phyloP scores from a whole-genome alignment of 2,797 vertebrate genomes.

The Gila robusta region DNA sequence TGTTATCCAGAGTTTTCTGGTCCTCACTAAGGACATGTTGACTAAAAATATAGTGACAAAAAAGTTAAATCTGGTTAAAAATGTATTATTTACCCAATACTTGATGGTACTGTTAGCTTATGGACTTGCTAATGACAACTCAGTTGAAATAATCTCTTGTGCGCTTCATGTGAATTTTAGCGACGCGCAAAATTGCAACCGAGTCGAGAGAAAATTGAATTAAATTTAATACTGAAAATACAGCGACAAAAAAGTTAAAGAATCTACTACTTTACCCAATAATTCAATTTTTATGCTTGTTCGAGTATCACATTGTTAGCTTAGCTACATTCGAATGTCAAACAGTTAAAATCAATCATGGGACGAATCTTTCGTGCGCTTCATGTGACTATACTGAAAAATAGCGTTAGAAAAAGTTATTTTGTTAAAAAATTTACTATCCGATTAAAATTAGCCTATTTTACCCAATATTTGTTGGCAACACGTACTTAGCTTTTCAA shows the following conservation, averaged over 20 bases:
- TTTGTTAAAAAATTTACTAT: background rate
- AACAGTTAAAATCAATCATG: background rate
- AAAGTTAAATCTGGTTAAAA: too few species aligned
- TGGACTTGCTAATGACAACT: too few species aligned
- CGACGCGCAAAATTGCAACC: background rate
- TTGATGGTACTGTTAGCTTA: too few species aligned
- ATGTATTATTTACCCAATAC: too few species aligned
- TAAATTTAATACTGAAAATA: background rate
- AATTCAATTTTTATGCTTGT: background rate
- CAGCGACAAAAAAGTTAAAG: background rate
- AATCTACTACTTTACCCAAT: background rate
- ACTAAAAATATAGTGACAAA: too few species aligned
- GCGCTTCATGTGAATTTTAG: background rate
- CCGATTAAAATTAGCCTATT: background rate
- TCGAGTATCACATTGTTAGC: background rate
- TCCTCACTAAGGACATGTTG: too few species aligned
- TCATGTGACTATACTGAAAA: background rate
- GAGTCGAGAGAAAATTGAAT: too few species aligned
- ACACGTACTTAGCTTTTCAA: background rate
- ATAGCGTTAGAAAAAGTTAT: too few species aligned
- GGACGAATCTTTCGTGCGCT: background rate
- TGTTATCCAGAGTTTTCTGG: background rate
- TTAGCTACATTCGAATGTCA: background rate
- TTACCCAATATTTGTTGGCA: background rate
- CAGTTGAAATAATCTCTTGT: background rate